Evolutionary conservation across 2,888 invertebrate species (phyloP), one percentile per base, ranked within the genome.

Genomic region (Ophioninae sp.): DNA sequence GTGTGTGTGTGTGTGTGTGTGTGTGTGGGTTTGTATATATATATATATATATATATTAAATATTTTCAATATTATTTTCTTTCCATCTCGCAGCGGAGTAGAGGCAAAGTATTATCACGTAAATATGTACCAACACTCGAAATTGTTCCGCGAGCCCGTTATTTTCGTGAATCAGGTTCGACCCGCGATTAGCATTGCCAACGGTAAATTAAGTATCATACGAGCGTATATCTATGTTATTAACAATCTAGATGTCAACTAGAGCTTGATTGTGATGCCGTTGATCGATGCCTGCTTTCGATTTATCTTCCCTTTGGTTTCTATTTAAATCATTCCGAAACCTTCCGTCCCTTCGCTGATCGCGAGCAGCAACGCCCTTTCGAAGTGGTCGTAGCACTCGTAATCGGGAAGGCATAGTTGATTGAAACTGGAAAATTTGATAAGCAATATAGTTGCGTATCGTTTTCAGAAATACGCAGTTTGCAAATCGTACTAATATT

Each of bases 301-400:
- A 30, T 64, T 64, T 10, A 56, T 44, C n/a, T 51, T 1, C 2
- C 37, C 63, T n/a, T 61, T 44, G 10, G 30, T 79, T 13, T 56
- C 64, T 68, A 68, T 82, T 93, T 93, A 95, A 87, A 95, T 95
- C 95, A 96, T 95, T 84, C 97, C 97, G 93, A 99, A 99, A 13
- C 98, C 99, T 94, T 98, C 98, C 56, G 97, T 97, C 64, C 98
- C 98, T 94, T 99, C 99, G 93, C 97, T 98, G 93, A 98, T 98
- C 87, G 99, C 98, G 93, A 98, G 94, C 17, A 98, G 95, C 79
- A 99, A 94, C 63, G 98, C 97, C 91, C 96, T 97, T 91, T 98
- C 98, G 87, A 99, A 97, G 89, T 97, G 97, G 93, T 98, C 98
- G 93, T 98, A 98, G 89, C 95, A 96, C 93, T 98, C 98, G 94